Conservation (phyloP, 2,888 invertebrate species). For the Osmoderma eremita region DNA sequence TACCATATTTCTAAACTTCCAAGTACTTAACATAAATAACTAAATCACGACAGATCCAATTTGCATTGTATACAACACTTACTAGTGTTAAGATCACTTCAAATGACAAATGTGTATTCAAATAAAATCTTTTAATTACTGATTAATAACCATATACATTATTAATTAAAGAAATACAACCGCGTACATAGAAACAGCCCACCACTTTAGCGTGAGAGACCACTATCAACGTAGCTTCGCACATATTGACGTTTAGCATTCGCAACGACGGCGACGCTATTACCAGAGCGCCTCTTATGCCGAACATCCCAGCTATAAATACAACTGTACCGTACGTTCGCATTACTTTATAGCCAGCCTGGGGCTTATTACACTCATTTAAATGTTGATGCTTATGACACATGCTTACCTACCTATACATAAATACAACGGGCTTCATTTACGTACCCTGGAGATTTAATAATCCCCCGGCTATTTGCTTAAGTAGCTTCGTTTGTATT, state of each 20-base stretch:
- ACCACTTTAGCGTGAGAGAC: not conserved
- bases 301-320: slow-evolving; percentile 5
- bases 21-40: no score
- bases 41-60: no score
- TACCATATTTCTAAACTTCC: no score
- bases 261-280: not conserved
- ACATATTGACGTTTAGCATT: slow-evolving; percentile 6
- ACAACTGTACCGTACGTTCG: slow-evolving; percentile 5
- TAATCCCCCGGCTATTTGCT: slow-evolving; percentile 9
- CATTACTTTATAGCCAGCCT: slow-evolving; percentile 5
- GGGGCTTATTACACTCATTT: slow-evolving; percentile 35
- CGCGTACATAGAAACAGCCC: not conserved
- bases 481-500: slow-evolving; percentile 9
- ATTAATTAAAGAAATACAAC: no score
- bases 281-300: not conserved
- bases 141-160: no score
- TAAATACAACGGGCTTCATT: slow-evolving; percentile 1
- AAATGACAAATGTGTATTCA: no score
- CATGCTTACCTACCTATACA: slow-evolving; percentile 2
- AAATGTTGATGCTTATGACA: slow-evolving; percentile 14
- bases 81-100: no score
- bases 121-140: no score
- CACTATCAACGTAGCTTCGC: not conserved
- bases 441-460: slow-evolving; percentile 8
- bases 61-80: no score